Base-by-base conservation (phyloP, 2,888 invertebrate species). In the Tetrapedia diversipes region DNA sequence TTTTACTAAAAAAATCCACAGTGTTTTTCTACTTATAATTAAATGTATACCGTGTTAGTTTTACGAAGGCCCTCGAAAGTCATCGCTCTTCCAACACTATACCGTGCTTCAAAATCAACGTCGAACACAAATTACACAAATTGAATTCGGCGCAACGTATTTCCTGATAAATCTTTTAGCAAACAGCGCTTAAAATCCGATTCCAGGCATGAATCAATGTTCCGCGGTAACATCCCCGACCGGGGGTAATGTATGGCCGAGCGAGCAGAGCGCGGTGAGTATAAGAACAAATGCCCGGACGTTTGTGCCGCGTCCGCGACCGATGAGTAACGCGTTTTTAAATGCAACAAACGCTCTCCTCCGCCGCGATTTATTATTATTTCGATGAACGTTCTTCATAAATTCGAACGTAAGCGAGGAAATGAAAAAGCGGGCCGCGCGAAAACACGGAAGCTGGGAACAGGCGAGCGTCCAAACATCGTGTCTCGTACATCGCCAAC, bases 301-400 rank as follows among this genome's bases (percentile, higher is more conserved):
- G n/a, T 71, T 67, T 41, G 51, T 59, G 68, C 59, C 51, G 27
- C 22, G 71, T 29, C 22, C 34, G 34, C 22, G 53, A 14, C 51
- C 19, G 65, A 67, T 67, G 71, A 71, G 41, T 51, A 67, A 67
- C 71, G 57, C 34, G 70, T 59, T 71, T 71, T 67, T 71, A 71
- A 71, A 67, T 34, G 67, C 57, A 51, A 71, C 70, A 54, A 65
- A 67, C 67, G 49, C 11, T 41, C 22, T 11, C 19, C 27, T 43
- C 37, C 37, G 6, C 37, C 51, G 29, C 43, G 57, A 71, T 67
- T 71, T 56, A 59, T 71, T 67, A 67, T 71, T 71, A 71, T 71
- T 67, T 71, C 71, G 59, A 67, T 51, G 68, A 71, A 67, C 71
- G 51, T 67, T 24, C 68, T 51, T 51, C 68, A 53, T 67, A 71